Percentiles rank a stretch among this genome's conserved stretches.
Evolutionary conservation across 2,113 vertebrate genomes (phyloP).

Genomic region (Marmota flaviventris): DNA sequence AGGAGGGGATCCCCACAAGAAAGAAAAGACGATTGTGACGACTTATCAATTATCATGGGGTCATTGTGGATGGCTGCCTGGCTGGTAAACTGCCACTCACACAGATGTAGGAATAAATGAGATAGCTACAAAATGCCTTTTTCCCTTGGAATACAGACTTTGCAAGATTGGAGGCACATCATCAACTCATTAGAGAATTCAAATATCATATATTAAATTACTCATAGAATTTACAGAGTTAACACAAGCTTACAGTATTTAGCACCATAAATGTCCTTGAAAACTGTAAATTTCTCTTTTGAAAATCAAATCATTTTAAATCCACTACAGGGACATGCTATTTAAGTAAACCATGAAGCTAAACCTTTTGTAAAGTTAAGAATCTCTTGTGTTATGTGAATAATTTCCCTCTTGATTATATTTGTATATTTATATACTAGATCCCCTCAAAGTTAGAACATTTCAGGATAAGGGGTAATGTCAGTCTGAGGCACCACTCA

Average conservation of each 20-base stretch:
- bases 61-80: not conserved
- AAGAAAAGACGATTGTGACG: not conserved
- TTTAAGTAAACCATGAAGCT: constrained; percentile 66
- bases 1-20: not conserved
- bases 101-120: not conserved
- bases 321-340: constrained; percentile 40
- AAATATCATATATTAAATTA: constrained; percentile 55
- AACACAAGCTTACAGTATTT: constrained; percentile 28
- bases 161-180: constrained; percentile 15
- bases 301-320: constrained; percentile 69
- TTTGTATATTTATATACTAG: constrained; percentile 50
- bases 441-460: not conserved
- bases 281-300: constrained; percentile 66
- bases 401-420: constrained; percentile 54
- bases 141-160: not conserved
- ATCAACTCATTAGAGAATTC: constrained; percentile 27
- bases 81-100: not conserved
- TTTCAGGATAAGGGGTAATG: constrained; percentile 21
- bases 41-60: constrained; percentile 14
- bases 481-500: not conserved
- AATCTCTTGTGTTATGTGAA: constrained; percentile 49
- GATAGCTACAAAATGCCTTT: not conserved
- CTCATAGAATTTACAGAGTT: constrained; percentile 47
- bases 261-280: constrained; percentile 36
- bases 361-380: constrained; percentile 70